Percentiles rank a stretch among this genome's conserved stretches.
Conservation (phyloP, 2,113 vertebrate species). For the Equus quagga region DNA sequence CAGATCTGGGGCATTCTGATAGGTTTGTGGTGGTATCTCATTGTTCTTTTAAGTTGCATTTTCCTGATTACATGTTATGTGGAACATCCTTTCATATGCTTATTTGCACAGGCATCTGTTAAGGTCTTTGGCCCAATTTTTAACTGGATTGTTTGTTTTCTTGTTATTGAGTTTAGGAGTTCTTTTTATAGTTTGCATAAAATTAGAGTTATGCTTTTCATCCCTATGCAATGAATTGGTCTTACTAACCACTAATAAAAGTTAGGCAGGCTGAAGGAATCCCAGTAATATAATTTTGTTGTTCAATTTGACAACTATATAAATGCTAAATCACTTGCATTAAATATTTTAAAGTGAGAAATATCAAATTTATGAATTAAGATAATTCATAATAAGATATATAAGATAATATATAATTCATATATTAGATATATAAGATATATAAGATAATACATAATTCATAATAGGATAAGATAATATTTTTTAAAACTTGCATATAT, state of each 20-base stretch:
- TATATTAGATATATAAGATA: no score
- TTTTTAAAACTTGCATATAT: not conserved
- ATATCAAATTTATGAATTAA: not conserved
- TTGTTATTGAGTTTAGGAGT: not conserved
- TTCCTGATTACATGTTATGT: not conserved
- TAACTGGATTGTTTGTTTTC: not conserved
- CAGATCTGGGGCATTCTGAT: not conserved
- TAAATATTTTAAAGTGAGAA: constrained; percentile 47
- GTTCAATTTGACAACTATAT: not conserved
- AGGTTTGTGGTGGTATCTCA: not conserved
- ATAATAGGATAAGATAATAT: not conserved
- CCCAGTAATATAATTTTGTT: not conserved
- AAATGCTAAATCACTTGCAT: not conserved
- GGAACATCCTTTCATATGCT: not conserved
- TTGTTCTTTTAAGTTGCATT: not conserved
- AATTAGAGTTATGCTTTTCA: not conserved
- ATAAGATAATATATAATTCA: no score
- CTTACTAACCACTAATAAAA: not conserved
- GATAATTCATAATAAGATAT: no score
- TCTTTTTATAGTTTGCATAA: not conserved
- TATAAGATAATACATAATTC: no score
- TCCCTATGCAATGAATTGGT: not conserved
- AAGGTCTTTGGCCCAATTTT: not conserved
- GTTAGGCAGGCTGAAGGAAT: not conserved
- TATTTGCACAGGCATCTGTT: not conserved